Evolutionary conservation across 2,888 invertebrate genomes (phyloP), one percentile per base, ranked within the genome.

Genomic region (Platynereis dumerilii): DNA sequence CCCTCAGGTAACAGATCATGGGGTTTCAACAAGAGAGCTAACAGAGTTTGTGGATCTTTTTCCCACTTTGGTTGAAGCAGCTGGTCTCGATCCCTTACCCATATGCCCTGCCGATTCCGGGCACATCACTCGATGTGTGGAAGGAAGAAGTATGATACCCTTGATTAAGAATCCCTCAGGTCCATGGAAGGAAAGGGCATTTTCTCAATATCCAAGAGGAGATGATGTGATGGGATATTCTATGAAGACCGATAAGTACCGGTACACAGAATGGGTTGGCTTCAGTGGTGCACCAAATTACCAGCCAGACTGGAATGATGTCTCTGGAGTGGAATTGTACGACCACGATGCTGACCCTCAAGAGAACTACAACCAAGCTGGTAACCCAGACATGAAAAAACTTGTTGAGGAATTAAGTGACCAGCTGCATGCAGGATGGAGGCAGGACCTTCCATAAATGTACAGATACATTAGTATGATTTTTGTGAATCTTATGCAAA

Each of bases 241-340:
- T 1, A 65, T 75, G 17, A 62, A 69, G 7, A 72, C 72, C n/a
- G 66, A 71, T 27, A 58, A 61, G 1, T 73, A 63, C 58, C 55
- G 75, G 20, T 76, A 76, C 58, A 76, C 75, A 15, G 75, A 76
- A 57, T 76, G 74, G 74, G 69, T 67, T 1, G 22, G 58, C 17
- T 74, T 73, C 29, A 12, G 2, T 17, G 57, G 57, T 2, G 20
- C 39, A 22, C 62, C 62, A 3, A n/a, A 17, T 5, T 62, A 42
- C 28, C 17, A 62, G n/a, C 62, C 62, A 2, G n/a, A 28, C 1
- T 62, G 62, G 62, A 24, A 42, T 26, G 44, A 42, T 20, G 44
- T 62, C 1, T 45, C 28, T 45, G 62, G 62, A 12, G 56, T 62
- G 5, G 62, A 62, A 22, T 28, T 62, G 28, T 57, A 62, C 20